These are phyloP conservation scores for Musca vetustissima DNA, from an alignment of 1,140 invertebrate genomes.

Conservation along the genomic window DNA sequence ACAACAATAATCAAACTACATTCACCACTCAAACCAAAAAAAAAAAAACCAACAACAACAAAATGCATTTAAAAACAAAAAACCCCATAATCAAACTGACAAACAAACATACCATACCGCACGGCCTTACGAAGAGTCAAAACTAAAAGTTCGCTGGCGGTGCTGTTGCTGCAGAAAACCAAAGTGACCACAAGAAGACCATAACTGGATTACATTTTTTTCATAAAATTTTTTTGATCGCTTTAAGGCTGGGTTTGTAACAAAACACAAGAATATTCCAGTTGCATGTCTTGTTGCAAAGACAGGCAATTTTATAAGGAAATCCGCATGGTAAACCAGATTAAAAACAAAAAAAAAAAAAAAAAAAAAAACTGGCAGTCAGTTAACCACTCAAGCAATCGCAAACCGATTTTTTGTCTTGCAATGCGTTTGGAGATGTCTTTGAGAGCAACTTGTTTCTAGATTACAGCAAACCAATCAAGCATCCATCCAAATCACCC, in stretches of 20 bases:
- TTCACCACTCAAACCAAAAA: neutral
- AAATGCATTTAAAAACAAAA: too few species aligned
- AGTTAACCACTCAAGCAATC: neutral
- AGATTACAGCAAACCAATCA: too few species aligned
- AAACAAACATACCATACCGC: too few species aligned
- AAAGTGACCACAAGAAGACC: constrained; percentile 9
- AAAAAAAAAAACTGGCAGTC: neutral
- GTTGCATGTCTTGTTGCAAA: neutral
- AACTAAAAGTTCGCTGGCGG: too few species aligned
- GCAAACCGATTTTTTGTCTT: neutral
- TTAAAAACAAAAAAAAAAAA: constrained; percentile 12
- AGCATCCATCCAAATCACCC: too few species aligned
- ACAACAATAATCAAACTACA: constrained; percentile 15
- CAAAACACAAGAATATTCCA: constrained; percentile 10
- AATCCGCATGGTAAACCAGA: constrained; percentile 24
- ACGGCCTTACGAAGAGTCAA: too few species aligned
- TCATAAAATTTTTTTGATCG: neutral
- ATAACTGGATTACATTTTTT: constrained; percentile 9
- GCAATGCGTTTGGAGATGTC: too few species aligned
- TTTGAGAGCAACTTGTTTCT: too few species aligned
- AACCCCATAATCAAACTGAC: too few species aligned
- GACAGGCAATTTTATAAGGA: constrained; percentile 12
- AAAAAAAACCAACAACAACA: constrained; percentile 4
- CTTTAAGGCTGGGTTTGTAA: too few species aligned
- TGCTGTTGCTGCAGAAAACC: too few species aligned